Conservation (phyloP, 92 coral and sea anemone species). For the Metridium senile region DNA sequence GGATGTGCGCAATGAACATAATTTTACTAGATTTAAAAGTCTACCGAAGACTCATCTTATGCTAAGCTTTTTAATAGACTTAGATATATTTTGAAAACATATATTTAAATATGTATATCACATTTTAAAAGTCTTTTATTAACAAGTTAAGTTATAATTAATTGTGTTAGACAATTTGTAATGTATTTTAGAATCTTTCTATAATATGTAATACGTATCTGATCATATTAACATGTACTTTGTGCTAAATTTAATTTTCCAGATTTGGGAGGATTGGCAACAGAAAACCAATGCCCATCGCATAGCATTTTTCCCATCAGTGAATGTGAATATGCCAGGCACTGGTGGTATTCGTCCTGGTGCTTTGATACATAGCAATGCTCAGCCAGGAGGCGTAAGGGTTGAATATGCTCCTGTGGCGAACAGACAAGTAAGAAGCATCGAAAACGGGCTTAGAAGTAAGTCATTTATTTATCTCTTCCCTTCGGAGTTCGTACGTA, state of each 20-base stretch:
- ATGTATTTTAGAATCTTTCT: too few relatives aligned
- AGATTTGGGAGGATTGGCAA: slow-evolving; percentile 93
- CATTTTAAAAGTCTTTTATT: too few relatives aligned
- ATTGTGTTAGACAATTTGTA: too few relatives aligned
- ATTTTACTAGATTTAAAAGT: too few relatives aligned
- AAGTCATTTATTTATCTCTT: not conserved
- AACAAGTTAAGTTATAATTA: too few relatives aligned
- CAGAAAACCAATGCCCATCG: slow-evolving; percentile 33
- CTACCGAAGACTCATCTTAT: too few relatives aligned
- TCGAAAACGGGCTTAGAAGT: not conserved
- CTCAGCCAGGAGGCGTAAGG: slow-evolving; percentile 24
- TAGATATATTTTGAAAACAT: too few relatives aligned
- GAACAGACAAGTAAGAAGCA: not conserved
- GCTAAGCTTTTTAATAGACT: too few relatives aligned
- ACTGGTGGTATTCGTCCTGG: slow-evolving; percentile 44
- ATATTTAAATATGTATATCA: too few relatives aligned
- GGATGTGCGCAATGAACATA: too few relatives aligned
- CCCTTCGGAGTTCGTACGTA: too few relatives aligned
- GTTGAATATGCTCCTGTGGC: slow-evolving; percentile 31
- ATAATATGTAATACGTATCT: too few relatives aligned
- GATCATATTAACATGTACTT: slow-evolving; percentile 28
- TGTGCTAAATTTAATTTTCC: slow-evolving; percentile 64
- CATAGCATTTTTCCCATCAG: slow-evolving; percentile 25
- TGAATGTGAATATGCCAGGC: slow-evolving; percentile 58
- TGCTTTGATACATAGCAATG: slow-evolving; percentile 20